Percentiles rank a stretch among this genome's conserved stretches.
Evolutionary conservation across 2,888 invertebrate species (phyloP).

Genomic region (Rhagonycha lutea): DNA sequence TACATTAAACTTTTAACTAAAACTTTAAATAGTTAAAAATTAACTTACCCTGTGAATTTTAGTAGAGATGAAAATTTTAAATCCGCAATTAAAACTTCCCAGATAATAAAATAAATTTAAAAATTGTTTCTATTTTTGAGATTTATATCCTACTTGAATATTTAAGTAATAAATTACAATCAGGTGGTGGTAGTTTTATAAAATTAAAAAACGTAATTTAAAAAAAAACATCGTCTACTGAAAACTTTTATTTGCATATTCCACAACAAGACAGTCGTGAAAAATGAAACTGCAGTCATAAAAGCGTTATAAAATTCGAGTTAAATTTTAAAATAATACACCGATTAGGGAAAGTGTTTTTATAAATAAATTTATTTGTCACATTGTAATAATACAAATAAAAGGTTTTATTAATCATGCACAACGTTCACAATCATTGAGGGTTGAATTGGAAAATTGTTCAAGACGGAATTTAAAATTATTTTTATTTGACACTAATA

Average conservation of each 20-base stretch:
- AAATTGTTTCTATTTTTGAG: neutral
- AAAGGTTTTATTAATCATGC: neutral
- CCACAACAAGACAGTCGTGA: neutral
- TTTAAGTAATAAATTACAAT: neutral
- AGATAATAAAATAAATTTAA: neutral
- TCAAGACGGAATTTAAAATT: neutral
- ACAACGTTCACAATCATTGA: neutral
- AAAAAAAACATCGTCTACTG: neutral
- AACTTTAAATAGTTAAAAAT: neutral
- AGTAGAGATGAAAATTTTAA: neutral
- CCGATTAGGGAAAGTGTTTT: neutral
- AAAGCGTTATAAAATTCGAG: neutral
- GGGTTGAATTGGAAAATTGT: neutral
- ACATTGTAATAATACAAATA: neutral
- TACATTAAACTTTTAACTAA: neutral
- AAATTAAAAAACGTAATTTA: neutral
- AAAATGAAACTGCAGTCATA: neutral
- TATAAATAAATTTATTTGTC: neutral
- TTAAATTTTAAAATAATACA: neutral
- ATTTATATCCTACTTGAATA: neutral
- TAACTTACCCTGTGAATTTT: neutral
- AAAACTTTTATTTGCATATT: neutral
- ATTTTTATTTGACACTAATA: neutral
- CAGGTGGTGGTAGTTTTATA: neutral
- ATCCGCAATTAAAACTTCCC: neutral